Evolutionary conservation across 2,113 vertebrate species (phyloP).

Genomic region (Pseudorectes ferrugineus): DNA sequence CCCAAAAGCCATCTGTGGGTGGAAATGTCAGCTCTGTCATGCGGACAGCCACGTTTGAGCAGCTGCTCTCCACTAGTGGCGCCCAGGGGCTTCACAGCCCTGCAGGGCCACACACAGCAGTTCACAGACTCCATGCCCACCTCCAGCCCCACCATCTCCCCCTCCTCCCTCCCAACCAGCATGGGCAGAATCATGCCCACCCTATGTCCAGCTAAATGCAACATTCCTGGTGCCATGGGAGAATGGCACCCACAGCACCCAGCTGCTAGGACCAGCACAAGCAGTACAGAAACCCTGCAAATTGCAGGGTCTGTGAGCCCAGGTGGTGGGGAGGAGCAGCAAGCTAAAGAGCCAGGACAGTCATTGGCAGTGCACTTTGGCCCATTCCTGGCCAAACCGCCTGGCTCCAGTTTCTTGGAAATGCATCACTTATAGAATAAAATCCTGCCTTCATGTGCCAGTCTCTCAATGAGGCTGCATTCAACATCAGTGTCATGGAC

Average conservation of each 20-base stretch:
- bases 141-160: background rate
- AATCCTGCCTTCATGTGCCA: constrained; percentile 74
- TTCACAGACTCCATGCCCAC: background rate
- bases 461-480: constrained; percentile 62
- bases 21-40: background rate
- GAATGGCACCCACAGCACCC: background rate
- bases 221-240: background rate
- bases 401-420: background rate
- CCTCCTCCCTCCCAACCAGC: background rate
- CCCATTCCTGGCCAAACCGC: background rate
- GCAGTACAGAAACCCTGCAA: accelerated
- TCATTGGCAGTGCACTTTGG: background rate
- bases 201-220: background rate
- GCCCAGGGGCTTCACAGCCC: accelerated
- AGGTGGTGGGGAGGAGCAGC: background rate
- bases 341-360: background rate
- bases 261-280: background rate
- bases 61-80: accelerated
- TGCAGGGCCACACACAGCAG: background rate
- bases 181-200: background rate
- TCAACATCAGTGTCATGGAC: constrained; percentile 76
- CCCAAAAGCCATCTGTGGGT: background rate
- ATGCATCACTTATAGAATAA: constrained; percentile 42
- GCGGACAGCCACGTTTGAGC: accelerated
- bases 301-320: background rate